A percentile compares a stretch with the other conserved stretches of the same genome.
These are phyloP conservation scores for Cremastinae sp. DNA, from an alignment of 2,888 invertebrate species.

Conservation along the genomic window DNA sequence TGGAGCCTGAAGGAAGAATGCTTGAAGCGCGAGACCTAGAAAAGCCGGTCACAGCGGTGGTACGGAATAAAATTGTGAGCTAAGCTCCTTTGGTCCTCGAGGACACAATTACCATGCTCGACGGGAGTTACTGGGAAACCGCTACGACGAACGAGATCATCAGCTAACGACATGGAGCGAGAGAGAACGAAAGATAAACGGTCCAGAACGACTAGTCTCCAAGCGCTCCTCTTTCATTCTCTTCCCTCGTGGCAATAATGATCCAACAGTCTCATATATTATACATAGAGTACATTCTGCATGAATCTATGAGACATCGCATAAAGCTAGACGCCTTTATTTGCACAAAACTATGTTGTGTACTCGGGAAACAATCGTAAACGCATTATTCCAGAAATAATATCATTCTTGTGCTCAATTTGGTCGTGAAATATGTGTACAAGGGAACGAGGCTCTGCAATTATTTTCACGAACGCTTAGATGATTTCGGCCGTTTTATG, in stretches of 20 bases:
- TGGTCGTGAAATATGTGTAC: too few species aligned
- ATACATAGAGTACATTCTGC: too few species aligned
- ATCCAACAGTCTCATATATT: conserved; percentile 13
- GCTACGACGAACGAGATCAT: conserved; percentile 29
- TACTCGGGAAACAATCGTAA: too few species aligned
- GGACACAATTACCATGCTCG: conserved; percentile 56
- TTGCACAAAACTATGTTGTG: too few species aligned
- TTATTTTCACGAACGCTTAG: too few species aligned
- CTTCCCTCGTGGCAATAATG: conserved; percentile 14
- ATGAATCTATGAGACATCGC: too few species aligned
- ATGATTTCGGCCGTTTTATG: too few species aligned
- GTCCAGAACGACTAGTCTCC: conserved; percentile 40
- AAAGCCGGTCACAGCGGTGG: not conserved
- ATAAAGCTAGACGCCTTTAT: too few species aligned
- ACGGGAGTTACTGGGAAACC: conserved; percentile 23
- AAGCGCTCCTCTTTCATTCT: conserved; percentile 3
- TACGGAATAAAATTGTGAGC: conserved; percentile 54
- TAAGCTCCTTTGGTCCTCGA: conserved; percentile 44
- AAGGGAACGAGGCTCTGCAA: too few species aligned
- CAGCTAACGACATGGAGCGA: conserved; percentile 13
- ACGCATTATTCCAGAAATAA: too few species aligned
- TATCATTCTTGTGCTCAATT: too few species aligned
- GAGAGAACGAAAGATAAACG: not conserved
- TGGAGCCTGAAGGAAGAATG: not conserved
- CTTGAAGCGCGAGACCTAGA: conserved; percentile 35